Percentiles rank a stretch among this genome's conserved stretches.
phyloP scores from a whole-genome alignment of 2,888 invertebrate species.

The Zygaena filipendulae region DNA sequence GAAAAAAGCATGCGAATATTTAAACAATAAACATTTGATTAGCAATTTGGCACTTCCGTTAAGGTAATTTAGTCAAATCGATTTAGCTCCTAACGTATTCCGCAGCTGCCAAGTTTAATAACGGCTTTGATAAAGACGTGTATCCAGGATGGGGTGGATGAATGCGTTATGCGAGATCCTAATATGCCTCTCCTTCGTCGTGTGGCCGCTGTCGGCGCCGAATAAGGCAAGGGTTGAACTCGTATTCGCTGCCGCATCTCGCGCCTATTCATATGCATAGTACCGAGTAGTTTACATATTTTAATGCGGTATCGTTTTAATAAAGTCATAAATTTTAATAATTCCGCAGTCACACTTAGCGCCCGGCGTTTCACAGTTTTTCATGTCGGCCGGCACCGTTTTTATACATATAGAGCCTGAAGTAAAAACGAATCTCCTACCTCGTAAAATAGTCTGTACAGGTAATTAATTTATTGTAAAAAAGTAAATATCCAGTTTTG shows the following conservation, averaged over 20 bases:
- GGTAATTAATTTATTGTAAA: too few species aligned
- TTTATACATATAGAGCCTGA: too few species aligned
- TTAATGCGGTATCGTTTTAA: constrained; percentile 35
- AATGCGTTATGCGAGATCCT: constrained; percentile 42
- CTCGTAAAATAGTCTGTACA: too few species aligned
- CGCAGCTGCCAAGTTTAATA: constrained; percentile 50
- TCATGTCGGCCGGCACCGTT: too few species aligned
- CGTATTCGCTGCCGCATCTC: constrained; percentile 43
- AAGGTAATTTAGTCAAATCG: too few species aligned
- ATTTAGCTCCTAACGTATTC: constrained; percentile 18
- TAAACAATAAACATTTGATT: too few species aligned
- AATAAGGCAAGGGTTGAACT: constrained; percentile 43
- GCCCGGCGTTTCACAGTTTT: too few species aligned
- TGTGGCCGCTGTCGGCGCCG: constrained; percentile 42
- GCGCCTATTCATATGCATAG: constrained; percentile 48
- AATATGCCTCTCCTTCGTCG: constrained; percentile 43
- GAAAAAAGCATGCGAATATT: too few species aligned
- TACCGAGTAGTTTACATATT: constrained; percentile 51
- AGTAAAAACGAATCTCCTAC: too few species aligned
- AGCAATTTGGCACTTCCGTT: too few species aligned
- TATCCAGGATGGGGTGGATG: constrained; percentile 39
- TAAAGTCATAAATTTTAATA: constrained; percentile 53
- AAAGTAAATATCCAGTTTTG: too few species aligned
- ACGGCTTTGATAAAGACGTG: constrained; percentile 53
- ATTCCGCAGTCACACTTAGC: too few species aligned